Evolutionary conservation across 2,113 vertebrate genomes (phyloP), one percentile per base, ranked within the genome.

Genomic region (Poeciliopsis retropinna): DNA sequence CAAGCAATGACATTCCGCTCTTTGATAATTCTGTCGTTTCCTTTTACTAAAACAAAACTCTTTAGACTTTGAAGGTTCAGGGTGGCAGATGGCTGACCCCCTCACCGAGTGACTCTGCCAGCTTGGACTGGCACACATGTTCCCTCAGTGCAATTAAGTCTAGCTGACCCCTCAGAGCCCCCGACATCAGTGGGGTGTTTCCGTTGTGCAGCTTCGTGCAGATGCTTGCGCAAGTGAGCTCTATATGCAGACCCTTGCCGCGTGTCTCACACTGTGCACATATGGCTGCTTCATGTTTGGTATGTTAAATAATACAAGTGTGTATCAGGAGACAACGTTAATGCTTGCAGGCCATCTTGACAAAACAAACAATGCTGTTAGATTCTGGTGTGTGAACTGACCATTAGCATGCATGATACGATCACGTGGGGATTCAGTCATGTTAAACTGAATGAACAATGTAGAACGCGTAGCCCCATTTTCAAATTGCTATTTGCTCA

Each of bases 131-230:
- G 78, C 88, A 91, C 88, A 87, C 89, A 85, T 91, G 91, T 87
- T 93, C 88, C 90, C 90, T 79, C 69, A 73, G 86, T 90, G 90
- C 92, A 92, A 92, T 93, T 90, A 92, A 90, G 89, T 93, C 89
- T 87, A 91, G 74, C 85, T 92, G 93, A 93, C 92, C 91, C 89
- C 89, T 92, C 86, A 8, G 90, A 85, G 89, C 86, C 85, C 89
- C 69, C 67, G 65, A 75, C 64, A 70, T 69, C 92, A 90, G 90
- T 71, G 80, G 92, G 91, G 83, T 86, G 83, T 84, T 93, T 92
- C 92, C 89, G 85, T 85, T 72, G 60, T 73, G 76, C 89, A 93
- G 90, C 89, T 84, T 85, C 72, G 61, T 73, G 76, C 89, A 93
- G 90, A 93, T 91, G 91, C 88, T 80, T 70, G 86, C 82, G 27